Evolutionary conservation across 2,888 invertebrate species (phyloP), one percentile per base, ranked within the genome.

Genomic region (Drosophila pegasa): DNA sequence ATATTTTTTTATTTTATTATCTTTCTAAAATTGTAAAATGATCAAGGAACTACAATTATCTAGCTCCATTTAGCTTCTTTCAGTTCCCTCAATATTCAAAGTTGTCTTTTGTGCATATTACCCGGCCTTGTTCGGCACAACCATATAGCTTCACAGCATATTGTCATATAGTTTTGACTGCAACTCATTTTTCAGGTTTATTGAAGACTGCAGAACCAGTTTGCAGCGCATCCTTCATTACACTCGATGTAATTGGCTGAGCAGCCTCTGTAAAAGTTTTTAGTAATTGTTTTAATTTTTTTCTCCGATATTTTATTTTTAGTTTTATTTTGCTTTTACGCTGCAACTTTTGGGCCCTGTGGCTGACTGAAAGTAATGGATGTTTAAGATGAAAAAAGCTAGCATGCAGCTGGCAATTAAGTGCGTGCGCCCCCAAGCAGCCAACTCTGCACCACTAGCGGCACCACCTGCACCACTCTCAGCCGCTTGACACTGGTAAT

Each of bases 401-500:
- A 35, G 35, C 18, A 55, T 58, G 71, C 45, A 65, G 71, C 54
- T 60, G 43, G 77, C 72, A 75, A 75, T 76, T 76, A 76, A 76
- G 64, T 76, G 75, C 67, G 67, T 71, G 63, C 33, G 38, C 57
- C 54, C 38, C 47, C 55, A 43, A 64, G 22, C 35, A 10, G 20
- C 20, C 9, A 18, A 37, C 14, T 45, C 7, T 43, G 14, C 45
- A 27, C 6, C 45, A 45, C 16, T 25, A 25, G 5, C 6, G 10
- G 45, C 27, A 45, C 31, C 47, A 20, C 27, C n/a, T 27, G 9
- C 38, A 47, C 41, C 52, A 41, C 25, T 16, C n/a, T 40, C 8
- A 25, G 16, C 14, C 22, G 62, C 74, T 75, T 77, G 75, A 72
- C 75, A 75, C 73, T 71, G 67, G 57, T 87, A 83, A 83, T 83